Evolutionary conservation across 1,140 invertebrate genomes (phyloP), one percentile per base, ranked within the genome.

Genomic region (Drosophila tani): DNA sequence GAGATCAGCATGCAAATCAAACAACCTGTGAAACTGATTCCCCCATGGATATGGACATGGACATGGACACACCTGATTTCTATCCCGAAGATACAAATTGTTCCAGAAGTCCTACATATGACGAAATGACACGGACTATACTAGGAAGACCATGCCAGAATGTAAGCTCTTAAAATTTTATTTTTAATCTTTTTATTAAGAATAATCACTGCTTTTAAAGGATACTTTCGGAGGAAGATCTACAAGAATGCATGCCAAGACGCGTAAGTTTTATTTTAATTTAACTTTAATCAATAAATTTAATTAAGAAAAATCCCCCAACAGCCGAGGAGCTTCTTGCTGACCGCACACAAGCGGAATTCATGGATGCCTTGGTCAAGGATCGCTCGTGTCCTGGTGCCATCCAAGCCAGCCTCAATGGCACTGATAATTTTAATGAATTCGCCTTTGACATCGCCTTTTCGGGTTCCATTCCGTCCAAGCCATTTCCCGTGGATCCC

Each of bases 401-500:
- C 9, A 88, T 92, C 53, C 86, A 92, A 38, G 65, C 59, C 2
- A 79, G 76, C 11, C 70, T 92, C 0, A 58, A 82, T 27, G 81
- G 81, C 12, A 19, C 27, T 0, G 75, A 76, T 8, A 49, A 91
- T 41, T 91, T 92, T 35, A 92, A 92, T 46, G 43, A 75, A 1
- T 46, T 74, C 8, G 73, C 91, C 11, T 73, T 75, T 29, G 65
- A 81, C 12, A 87, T 91, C 7, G 65, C 81, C 12, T 85, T 81
- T 40, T 56, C 62, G 0, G 79, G 68, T n/a, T 2, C 32, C 1
- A 5, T 85, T 55, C 83, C 91, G 0, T 3, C n/a, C 2, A 67
- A 83, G 8, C 77, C 81, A 0, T n/a, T 46, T 6, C 79, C 82
- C 2, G 51, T 91, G 6, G 91, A 91, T 69, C 91, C 91, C 19